Conservation (phyloP, 2,888 invertebrate genomes). For the Craniophora ligustri region DNA sequence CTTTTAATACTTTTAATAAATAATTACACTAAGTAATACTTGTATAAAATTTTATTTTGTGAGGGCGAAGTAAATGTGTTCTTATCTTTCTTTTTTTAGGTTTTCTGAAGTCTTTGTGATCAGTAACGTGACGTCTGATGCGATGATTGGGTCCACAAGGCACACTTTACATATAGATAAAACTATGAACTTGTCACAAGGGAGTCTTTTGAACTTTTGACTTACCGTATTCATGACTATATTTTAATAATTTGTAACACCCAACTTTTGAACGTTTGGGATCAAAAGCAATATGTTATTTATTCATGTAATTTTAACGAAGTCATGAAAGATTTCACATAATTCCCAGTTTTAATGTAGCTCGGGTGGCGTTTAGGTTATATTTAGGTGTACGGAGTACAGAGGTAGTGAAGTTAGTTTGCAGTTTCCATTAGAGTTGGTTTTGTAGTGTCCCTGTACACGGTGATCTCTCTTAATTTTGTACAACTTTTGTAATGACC, state of each 20-base stretch:
- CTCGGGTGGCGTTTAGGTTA: slow-evolving; percentile 46
- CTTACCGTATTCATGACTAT: neutral
- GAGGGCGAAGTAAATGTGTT: too few relatives aligned
- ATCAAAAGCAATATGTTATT: slow-evolving; percentile 44
- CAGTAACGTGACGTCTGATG: neutral
- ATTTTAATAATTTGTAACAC: slow-evolving; percentile 26
- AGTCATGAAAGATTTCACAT: slow-evolving; percentile 49
- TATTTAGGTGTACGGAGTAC: slow-evolving; percentile 41
- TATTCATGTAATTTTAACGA: slow-evolving; percentile 40
- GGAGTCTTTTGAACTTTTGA: slow-evolving; percentile 27
- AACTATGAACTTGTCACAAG: slow-evolving; percentile 7
- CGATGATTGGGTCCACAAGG: neutral
- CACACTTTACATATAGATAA: too few relatives aligned
- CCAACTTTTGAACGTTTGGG: slow-evolving; percentile 19
- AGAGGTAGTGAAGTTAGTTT: slow-evolving; percentile 62
- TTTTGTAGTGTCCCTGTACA: slow-evolving; percentile 42
- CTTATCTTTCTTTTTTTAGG: too few relatives aligned
- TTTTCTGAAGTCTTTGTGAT: neutral
- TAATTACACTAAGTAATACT: too few relatives aligned
- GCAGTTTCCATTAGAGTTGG: slow-evolving; percentile 60
- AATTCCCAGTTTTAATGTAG: slow-evolving; percentile 36
- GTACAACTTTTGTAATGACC: slow-evolving; percentile 50
- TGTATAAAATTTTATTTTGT: too few relatives aligned
- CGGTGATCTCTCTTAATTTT: slow-evolving; percentile 57
- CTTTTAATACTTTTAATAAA: too few relatives aligned